Base-by-base conservation (phyloP, 2,113 vertebrate species). In the Coturnix japonica region DNA sequence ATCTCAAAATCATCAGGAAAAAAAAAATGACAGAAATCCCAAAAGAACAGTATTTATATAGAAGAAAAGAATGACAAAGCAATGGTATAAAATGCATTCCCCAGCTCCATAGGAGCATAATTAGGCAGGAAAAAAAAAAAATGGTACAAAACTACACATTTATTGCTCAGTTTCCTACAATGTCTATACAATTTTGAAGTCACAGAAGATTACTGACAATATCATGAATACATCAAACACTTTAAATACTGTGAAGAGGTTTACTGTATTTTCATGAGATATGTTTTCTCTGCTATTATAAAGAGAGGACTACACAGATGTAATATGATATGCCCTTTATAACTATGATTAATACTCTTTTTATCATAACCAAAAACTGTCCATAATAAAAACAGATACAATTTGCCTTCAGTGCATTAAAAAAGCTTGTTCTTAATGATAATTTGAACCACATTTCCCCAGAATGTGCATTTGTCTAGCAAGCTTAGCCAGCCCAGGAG, bases 61-160 rank as follows among this genome's bases (percentile, higher is more conserved):
- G 60, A 81, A 61, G 14, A 61, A 89, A 13, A 46, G 8, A 91
- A 85, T 1, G 7, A 60, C 87, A 91, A 82, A 41, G 11, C n/a
- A 51, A 18, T 26, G n/a, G 33, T 43, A 69, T 70, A 49, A 74
- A 95, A 74, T 46, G 57, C 2, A 56, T 72, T 73, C 57, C 7
- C 1, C 3, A 3, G 2, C 60, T 39, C 60, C 8, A 2, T 0
- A 0, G 0, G 0, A 35, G n/a, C n/a, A n/a, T 44, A 87, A 66
- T 20, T 33, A 76, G 54, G 30, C 6, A 44, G 54, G 54, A 72
- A 72, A 79, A 44, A 72, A 79, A 44, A 39, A 39, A 82, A 74
- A 84, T 2, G 4, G 12, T 17, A 65, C n/a, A 75, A 88, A 94
- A 53, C 5, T 0, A 2, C 65, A 77, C 51, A 20, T 81, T 88